Base-by-base conservation (phyloP, 92 coral and sea anemone genomes). In the Pocillopora meandrina region DNA sequence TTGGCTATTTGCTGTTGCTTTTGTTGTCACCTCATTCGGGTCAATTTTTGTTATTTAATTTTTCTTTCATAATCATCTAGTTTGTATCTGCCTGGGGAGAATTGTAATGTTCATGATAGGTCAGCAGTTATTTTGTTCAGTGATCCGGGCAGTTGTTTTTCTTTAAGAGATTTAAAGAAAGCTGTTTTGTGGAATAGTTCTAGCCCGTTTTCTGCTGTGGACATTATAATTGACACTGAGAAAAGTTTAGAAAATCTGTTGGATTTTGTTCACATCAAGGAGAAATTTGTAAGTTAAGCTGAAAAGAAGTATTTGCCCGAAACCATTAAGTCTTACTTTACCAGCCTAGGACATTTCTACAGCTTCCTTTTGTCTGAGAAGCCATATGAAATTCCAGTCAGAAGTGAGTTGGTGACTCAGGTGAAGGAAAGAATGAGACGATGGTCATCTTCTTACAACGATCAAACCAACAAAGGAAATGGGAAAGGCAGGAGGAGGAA, bases 241-340 rank as follows among this genome's bases (percentile, higher is more conserved):
- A 72, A 65, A 36, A 56, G 35, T 33, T 56, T 82, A 26, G 61
- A 49, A n/a, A 72, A 75, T 10, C 68, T 82, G 17, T 71, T 82
- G 47, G 56, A n/a, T n/a, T n/a, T n/a, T n/a, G n/a, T n/a, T n/a
- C n/a, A n/a, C n/a, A n/a, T n/a, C n/a, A n/a, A n/a, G n/a, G n/a
- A n/a, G n/a, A n/a, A n/a, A n/a, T 88, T 83, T 73, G 72, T 84
- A 8, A 57, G 2, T n/a, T 63, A 74, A 47, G 66, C 71, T 63
- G 82, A 63, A 42, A 62, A 63, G 20, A 83, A 86, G 36, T 79
- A 81, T 78, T 61, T 79, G 31, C 70, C 93, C 3, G 71, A 71
- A 26, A 90, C 93, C 20, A 90, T 90, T 69, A 87, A 90, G 71
- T 84, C 91, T 31, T 90, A 90, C 68, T 63, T 90, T n/a, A 84